These are phyloP conservation scores for Acrobeloides nanus DNA, from an alignment of 2,888 invertebrate genomes.

Conservation along the genomic window DNA sequence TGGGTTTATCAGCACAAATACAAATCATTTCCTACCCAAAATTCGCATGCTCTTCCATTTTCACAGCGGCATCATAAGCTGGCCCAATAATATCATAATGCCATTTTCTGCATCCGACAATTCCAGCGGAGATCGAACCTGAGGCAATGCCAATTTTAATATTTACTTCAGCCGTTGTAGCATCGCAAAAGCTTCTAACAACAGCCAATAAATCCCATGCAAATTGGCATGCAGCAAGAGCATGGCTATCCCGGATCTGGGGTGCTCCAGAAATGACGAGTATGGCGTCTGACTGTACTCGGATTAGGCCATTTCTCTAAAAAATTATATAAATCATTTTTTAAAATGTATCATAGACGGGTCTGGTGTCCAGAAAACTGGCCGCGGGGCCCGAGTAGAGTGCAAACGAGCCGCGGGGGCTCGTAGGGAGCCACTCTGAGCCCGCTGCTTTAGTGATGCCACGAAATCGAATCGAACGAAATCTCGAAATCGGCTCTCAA, in stretches of 20 bases:
- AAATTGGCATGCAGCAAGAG: slow-evolving; percentile 21
- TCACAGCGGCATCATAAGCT: slow-evolving; percentile 38
- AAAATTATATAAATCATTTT: slow-evolving; percentile 7
- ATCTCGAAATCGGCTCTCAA: too few species aligned
- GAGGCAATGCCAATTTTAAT: slow-evolving; percentile 38
- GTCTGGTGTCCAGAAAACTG: too few species aligned
- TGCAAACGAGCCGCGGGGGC: too few species aligned
- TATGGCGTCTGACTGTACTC: slow-evolving; percentile 25
- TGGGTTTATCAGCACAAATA: slow-evolving; percentile 1
- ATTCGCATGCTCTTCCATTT: slow-evolving; percentile 32
- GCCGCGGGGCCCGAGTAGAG: too few species aligned
- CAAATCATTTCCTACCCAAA: slow-evolving; percentile 5
- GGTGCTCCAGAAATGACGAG: slow-evolving; percentile 23
- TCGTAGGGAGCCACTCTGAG: too few species aligned
- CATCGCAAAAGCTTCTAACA: slow-evolving; percentile 41
- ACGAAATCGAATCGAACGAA: too few species aligned
- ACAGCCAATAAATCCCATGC: slow-evolving; percentile 22
- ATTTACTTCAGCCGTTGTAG: slow-evolving; percentile 40
- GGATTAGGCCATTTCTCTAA: slow-evolving; percentile 21
- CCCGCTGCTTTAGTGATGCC: too few species aligned
- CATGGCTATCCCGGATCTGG: slow-evolving; percentile 10
- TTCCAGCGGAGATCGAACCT: slow-evolving; percentile 31
- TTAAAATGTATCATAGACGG: too few species aligned
- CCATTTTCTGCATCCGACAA: slow-evolving; percentile 47
- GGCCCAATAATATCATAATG: slow-evolving; percentile 48